Percentiles rank a stretch among this genome's conserved stretches.
Evolutionary conservation across 2,888 invertebrate species (phyloP).

Genomic region (Melanophora roralis): DNA sequence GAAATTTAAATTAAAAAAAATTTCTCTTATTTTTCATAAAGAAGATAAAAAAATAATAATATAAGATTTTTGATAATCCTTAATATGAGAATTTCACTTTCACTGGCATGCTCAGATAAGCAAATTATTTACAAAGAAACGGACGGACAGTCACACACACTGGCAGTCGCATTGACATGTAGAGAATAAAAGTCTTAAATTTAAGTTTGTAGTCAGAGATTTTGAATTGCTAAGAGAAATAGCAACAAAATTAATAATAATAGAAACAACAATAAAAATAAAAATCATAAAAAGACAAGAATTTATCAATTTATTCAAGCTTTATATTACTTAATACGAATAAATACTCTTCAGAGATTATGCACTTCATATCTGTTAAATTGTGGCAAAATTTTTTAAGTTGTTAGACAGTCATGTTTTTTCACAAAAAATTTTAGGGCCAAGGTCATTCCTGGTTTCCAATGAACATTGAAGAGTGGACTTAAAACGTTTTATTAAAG

Average conservation of each 20-base stretch:
- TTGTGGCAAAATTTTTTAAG: too few species aligned
- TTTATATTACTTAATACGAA: too few species aligned
- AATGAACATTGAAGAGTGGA: too few species aligned
- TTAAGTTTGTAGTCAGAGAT: not conserved
- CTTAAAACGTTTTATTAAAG: too few species aligned
- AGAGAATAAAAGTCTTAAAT: not conserved
- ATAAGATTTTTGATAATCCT: constrained; percentile 29
- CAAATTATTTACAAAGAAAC: not conserved
- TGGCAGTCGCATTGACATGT: not conserved
- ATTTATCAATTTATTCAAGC: not conserved
- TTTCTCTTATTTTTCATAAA: constrained; percentile 7
- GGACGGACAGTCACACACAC: not conserved
- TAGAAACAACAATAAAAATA: not conserved
- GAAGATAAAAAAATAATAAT: not conserved
- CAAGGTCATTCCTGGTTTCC: too few species aligned
- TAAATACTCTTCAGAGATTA: too few species aligned
- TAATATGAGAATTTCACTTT: constrained; percentile 6
- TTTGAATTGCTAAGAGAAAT: not conserved
- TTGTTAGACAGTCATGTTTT: too few species aligned
- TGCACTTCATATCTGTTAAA: too few species aligned
- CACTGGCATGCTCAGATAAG: constrained; percentile 9
- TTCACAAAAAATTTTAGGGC: too few species aligned
- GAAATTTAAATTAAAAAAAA: constrained; percentile 16
- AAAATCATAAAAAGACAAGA: too few species aligned
- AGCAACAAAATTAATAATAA: not conserved